Percentiles rank a stretch among this genome's conserved stretches.
These are phyloP conservation scores for Saimiri boliviensis DNA, from an alignment of 2,113 vertebrate species.

Conservation along the genomic window DNA sequence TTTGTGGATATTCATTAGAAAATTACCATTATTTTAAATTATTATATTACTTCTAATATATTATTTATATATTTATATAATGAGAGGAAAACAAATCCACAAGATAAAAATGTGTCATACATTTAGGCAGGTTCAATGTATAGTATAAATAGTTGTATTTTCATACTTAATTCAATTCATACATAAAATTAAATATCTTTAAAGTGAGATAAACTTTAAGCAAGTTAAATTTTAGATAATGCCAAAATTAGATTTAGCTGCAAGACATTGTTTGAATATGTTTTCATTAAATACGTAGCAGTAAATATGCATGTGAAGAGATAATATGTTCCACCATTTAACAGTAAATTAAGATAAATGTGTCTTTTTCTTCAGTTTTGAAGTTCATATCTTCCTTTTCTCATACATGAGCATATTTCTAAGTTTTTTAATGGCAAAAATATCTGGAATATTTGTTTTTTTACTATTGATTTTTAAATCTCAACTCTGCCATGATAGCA, in stretches of 20 bases:
- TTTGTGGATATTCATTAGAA: background rate
- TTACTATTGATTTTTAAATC: background rate
- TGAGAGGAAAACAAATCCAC: background rate
- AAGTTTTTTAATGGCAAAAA: background rate
- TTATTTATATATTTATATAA: background rate
- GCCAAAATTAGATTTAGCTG: background rate
- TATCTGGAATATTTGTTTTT: background rate
- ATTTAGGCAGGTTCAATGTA: background rate
- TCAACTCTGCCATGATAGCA: background rate
- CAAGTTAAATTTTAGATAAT: background rate
- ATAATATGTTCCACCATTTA: background rate
- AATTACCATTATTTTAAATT: background rate
- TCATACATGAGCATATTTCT: background rate
- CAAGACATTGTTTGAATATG: background rate
- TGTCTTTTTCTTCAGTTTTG: background rate
- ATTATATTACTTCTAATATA: background rate
- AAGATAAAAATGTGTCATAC: background rate
- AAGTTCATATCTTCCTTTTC: background rate
- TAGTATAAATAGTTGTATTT: background rate
- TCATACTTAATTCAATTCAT: background rate
- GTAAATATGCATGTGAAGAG: background rate
- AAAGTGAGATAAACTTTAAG: background rate
- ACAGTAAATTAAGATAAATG: background rate
- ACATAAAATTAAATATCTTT: background rate
- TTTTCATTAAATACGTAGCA: background rate